Evolutionary conservation across 2,888 invertebrate species (phyloP), one percentile per base, ranked within the genome.

Genomic region (Lottia scabra): DNA sequence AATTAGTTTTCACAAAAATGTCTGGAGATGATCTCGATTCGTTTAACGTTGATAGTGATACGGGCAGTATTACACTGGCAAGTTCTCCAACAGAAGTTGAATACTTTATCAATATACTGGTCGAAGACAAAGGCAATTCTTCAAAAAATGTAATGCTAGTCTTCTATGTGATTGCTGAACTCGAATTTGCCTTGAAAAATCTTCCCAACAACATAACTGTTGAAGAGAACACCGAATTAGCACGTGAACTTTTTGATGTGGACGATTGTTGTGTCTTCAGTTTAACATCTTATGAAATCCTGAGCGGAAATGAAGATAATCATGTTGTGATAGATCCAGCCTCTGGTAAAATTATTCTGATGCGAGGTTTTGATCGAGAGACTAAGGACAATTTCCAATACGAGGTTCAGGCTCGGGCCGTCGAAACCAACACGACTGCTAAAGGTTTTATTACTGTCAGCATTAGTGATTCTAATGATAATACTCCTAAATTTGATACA

Each of bases 381-480:
- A 67, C 56, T 8, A 73, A 67, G 23, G 48, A 63, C 8, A 48
- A n/a, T 2, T 78, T 80, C 44, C 65, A 30, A n/a, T 46, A 84
- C 23, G 62, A 65, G 2, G 68, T 85, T 8, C 63, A 74, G 15
- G 83, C 83, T 19, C 66, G 71, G n/a, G 67, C 69, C 0, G 38
- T 73, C 0, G 72, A 75, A 3, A 77, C 72, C 27, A 81, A 75
- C 71, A 71, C 73, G 12, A 65, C 80, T 2, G 10, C 23, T 56
- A 23, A n/a, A 3, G 70, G 69, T 43, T 76, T 75, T 4, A 30
- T 86, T 1, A 76, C 75, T 0, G 67, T 86, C 0, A 70, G 45
- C 6, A 67, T 85, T 8, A 73, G 71, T 19, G 83, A 85, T 64
- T 69, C 82, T 10, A 85, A 86, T 73, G 84, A 86, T 67, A 75